These are phyloP conservation scores for Eupithecia insigniata DNA, from an alignment of 2,888 invertebrate species.

Conservation along the genomic window DNA sequence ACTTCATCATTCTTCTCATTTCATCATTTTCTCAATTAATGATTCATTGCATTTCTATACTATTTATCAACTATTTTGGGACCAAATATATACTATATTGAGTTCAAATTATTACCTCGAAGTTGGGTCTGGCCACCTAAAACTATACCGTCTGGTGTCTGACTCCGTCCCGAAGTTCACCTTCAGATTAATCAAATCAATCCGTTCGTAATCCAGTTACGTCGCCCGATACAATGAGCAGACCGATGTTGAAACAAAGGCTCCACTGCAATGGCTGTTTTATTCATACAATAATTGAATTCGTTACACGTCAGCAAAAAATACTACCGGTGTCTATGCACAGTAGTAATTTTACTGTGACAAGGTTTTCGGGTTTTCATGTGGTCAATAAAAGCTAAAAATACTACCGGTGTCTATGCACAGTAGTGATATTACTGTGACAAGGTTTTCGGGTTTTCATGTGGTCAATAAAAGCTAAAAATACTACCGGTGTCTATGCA, in stretches of 20 bases:
- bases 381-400: background rate
- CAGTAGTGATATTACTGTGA: background rate
- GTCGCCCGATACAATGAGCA: conserved; percentile 15
- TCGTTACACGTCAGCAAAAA: background rate
- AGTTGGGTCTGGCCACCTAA: background rate
- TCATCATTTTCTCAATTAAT: no score
- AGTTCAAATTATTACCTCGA: background rate
- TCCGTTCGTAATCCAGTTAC: conserved; percentile 20
- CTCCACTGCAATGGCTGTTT: background rate
- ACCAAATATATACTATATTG: no score
- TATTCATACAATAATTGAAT: background rate
- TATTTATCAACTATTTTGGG: no score
- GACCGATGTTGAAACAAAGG: conserved; percentile 5
- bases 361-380: background rate
- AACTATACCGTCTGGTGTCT: conserved; percentile 11
- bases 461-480: background rate
- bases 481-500: background rate
- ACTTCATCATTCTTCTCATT: no score
- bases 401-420: background rate
- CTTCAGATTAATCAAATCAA: conserved; percentile 36
- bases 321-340: background rate
- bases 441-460: background rate
- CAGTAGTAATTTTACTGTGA: background rate
- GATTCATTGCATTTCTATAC: no score
- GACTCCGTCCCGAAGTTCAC: conserved; percentile 29